These are phyloP conservation scores for Magallana nippona DNA, from an alignment of 2,888 invertebrate genomes.

Conservation along the genomic window DNA sequence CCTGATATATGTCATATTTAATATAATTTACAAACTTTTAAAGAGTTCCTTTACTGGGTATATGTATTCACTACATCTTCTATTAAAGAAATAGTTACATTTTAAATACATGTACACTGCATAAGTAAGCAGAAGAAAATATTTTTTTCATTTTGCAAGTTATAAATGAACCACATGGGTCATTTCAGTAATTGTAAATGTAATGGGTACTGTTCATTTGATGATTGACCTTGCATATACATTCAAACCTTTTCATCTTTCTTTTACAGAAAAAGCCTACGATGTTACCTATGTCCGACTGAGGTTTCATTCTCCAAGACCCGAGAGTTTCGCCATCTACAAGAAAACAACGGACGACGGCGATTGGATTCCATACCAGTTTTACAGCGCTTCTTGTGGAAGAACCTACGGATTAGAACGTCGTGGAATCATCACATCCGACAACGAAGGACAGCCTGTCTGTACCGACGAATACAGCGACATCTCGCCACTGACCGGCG, in stretches of 20 bases:
- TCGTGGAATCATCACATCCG: slow-evolving; percentile 84
- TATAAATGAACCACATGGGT: too few species aligned
- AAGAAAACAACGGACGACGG: slow-evolving; percentile 86
- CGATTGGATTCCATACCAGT: slow-evolving; percentile 84
- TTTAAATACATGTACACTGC: too few species aligned
- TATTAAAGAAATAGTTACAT: too few species aligned
- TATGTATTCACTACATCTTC: too few species aligned
- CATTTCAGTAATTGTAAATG: too few species aligned
- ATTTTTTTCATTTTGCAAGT: too few species aligned
- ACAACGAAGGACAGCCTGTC: slow-evolving; percentile 93
- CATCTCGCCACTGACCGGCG: slow-evolving; percentile 95
- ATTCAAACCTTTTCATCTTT: slow-evolving; percentile 15
- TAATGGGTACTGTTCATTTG: too few species aligned
- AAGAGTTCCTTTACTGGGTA: too few species aligned
- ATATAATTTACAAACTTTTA: too few species aligned
- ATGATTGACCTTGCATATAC: background rate
- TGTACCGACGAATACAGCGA: slow-evolving; percentile 99
- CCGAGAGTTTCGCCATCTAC: slow-evolving; percentile 98
- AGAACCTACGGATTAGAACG: slow-evolving; percentile 91
- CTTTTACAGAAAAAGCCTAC: slow-evolving; percentile 91
- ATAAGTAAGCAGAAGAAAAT: too few species aligned
- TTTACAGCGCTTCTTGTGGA: slow-evolving; percentile 91
- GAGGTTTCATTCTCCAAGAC: slow-evolving; percentile 95
- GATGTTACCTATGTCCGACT: slow-evolving; percentile 98
- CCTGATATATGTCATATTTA: too few species aligned